Evolutionary conservation across 2,113 vertebrate genomes (phyloP).

Genomic region (Grammomys surdaster): DNA sequence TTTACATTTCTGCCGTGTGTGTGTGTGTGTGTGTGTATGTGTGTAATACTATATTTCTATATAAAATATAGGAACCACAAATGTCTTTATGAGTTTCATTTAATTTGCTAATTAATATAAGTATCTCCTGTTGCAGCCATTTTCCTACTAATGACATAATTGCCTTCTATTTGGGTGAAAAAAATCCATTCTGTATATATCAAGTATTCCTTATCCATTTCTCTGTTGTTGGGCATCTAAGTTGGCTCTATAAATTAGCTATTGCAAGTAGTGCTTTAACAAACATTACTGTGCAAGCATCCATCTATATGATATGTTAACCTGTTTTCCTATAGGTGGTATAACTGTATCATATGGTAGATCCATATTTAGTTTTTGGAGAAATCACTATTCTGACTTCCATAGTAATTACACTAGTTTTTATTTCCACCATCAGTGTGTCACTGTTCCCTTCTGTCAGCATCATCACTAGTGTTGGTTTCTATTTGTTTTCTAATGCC

Average conservation of each 20-base stretch:
- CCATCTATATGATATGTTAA: not conserved
- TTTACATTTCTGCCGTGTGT: not conserved
- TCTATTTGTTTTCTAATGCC: not conserved
- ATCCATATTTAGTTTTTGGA: not conserved
- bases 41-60: not conserved
- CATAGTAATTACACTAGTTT: not conserved
- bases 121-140: not conserved
- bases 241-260: not conserved
- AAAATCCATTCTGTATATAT: not conserved
- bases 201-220: not conserved
- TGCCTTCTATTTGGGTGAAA: not conserved
- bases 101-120: not conserved
- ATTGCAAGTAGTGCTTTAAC: not conserved
- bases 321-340: not conserved
- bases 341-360: not conserved
- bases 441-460: not conserved
- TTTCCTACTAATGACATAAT: not conserved
- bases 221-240: not conserved
- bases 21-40: not conserved
- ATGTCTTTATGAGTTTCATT: not conserved
- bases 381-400: not conserved
- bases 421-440: not conserved
- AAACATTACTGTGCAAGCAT: not conserved
- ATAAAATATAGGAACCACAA: not conserved
- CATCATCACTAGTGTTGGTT: not conserved